phyloP scores from a whole-genome alignment of 2,797 vertebrate species.

The Chaunax sp. region DNA sequence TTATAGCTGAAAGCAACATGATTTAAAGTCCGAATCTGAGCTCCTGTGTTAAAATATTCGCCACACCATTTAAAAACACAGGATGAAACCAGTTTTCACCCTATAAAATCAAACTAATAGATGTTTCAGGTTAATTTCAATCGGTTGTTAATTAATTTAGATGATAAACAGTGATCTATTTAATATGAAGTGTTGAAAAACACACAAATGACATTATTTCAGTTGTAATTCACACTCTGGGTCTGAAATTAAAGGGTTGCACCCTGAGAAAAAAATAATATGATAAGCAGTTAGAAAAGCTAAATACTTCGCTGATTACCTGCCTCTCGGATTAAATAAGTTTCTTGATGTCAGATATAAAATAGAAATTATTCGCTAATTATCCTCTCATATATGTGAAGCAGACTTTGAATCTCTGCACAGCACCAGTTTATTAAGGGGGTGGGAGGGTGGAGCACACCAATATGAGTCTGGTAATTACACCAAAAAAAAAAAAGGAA shows the following conservation, averaged over 20 bases:
- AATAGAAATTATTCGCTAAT: constrained; percentile 39
- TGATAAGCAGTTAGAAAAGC: not conserved
- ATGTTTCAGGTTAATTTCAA: not conserved
- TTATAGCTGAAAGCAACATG: constrained; percentile 27
- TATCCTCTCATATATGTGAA: constrained; percentile 16
- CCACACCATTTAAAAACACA: constrained; percentile 8
- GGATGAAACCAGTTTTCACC: not conserved
- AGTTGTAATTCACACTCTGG: too few relatives aligned
- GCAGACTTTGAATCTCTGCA: constrained; percentile 31
- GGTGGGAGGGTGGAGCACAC: constrained; percentile 12
- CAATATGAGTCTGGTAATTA: constrained; percentile 54
- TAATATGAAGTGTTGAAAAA: too few relatives aligned
- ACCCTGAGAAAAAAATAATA: constrained; percentile 2
- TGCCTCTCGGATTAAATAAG: constrained; percentile 30
- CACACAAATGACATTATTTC: too few relatives aligned
- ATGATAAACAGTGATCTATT: not conserved
- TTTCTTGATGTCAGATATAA: constrained; percentile 38
- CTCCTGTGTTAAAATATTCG: constrained; percentile 10
- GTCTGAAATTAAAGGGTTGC: not conserved
- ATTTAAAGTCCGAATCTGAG: constrained; percentile 30
- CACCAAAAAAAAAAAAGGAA: constrained; percentile 44
- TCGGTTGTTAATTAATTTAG: too few relatives aligned
- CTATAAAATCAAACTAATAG: constrained; percentile 6
- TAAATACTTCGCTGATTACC: constrained; percentile 18
- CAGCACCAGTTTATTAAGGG: constrained; percentile 22